A percentile compares a stretch with the other conserved stretches of the same genome.
Conservation (phyloP, 30 jellyfish, hydroid and myxozoan genomes). For the Pseudorhiza aurosa region DNA sequence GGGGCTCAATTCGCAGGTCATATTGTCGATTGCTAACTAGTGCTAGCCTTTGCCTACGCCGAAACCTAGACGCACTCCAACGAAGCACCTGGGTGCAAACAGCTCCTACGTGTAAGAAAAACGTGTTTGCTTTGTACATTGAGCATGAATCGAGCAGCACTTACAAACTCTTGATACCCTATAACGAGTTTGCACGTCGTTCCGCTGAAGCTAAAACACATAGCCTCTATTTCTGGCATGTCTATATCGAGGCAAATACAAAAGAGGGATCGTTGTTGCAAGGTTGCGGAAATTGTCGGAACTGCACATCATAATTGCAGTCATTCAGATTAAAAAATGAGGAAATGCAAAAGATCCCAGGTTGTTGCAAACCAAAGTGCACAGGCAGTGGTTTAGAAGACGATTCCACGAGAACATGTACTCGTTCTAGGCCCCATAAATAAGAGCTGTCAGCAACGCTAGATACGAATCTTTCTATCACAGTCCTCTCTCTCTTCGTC, state of each 20-base stretch:
- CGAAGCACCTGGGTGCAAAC: constrained; percentile 16
- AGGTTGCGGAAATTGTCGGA: background rate
- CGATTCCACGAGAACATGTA: too few relatives aligned
- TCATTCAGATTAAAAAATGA: too few relatives aligned
- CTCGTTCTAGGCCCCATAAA: too few relatives aligned
- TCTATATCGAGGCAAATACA: background rate
- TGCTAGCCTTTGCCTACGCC: constrained; percentile 30
- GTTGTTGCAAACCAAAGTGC: too few relatives aligned
- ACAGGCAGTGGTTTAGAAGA: too few relatives aligned
- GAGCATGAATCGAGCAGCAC: background rate
- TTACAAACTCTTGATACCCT: background rate
- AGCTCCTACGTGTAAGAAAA: background rate
- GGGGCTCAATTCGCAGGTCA: constrained; percentile 3
- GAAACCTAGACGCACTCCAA: background rate
- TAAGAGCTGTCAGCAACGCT: too few relatives aligned
- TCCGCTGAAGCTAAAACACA: background rate
- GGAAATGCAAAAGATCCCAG: too few relatives aligned
- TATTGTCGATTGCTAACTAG: constrained; percentile 1
- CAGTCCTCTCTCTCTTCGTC: too few relatives aligned
- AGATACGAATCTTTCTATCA: too few relatives aligned
- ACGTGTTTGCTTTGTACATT: constrained; percentile 2
- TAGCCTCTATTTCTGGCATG: background rate
- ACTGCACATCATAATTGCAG: too few relatives aligned
- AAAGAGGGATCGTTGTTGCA: background rate
- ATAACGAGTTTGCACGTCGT: background rate